Conservation (phyloP, 2,888 invertebrate genomes). For the Xylota segnis region DNA sequence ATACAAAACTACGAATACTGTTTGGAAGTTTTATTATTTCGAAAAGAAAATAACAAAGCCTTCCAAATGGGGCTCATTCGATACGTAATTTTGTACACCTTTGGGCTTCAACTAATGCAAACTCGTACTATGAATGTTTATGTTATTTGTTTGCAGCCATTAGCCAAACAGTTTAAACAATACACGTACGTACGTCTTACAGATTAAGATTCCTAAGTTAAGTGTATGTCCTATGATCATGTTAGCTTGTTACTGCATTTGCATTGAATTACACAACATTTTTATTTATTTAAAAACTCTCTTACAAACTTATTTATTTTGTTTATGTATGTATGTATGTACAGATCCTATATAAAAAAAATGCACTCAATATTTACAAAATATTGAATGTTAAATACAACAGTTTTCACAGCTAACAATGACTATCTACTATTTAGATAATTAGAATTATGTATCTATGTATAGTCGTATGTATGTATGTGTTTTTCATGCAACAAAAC, state of each 20-base stretch:
- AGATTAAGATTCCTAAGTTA: neutral
- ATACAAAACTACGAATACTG: slow-evolving; percentile 70
- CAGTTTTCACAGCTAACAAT: slow-evolving; percentile 68
- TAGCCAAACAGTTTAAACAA: no score
- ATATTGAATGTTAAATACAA: slow-evolving; percentile 67
- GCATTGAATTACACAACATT: slow-evolving; percentile 2
- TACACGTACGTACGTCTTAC: neutral
- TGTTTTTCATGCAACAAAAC: neutral
- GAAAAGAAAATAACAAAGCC: slow-evolving; percentile 33
- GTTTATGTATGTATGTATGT: slow-evolving; percentile 10
- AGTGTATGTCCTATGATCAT: neutral
- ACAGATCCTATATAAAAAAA: slow-evolving; percentile 33
- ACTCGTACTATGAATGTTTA: no score
- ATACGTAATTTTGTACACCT: slow-evolving; percentile 69
- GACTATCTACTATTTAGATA: slow-evolving; percentile 55
- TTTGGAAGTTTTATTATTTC: slow-evolving; percentile 62
- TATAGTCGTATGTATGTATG: neutral
- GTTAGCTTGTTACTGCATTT: slow-evolving; percentile 9
- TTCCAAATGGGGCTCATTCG: slow-evolving; percentile 74
- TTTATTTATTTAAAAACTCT: neutral
- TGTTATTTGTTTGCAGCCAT: no score
- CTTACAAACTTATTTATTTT: neutral
- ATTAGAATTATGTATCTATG: neutral
- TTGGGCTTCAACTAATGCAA: slow-evolving; percentile 45
- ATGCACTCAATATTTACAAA: slow-evolving; percentile 60